Base-by-base conservation (phyloP, 2,888 invertebrate species). In the Thymelicus acteon region DNA sequence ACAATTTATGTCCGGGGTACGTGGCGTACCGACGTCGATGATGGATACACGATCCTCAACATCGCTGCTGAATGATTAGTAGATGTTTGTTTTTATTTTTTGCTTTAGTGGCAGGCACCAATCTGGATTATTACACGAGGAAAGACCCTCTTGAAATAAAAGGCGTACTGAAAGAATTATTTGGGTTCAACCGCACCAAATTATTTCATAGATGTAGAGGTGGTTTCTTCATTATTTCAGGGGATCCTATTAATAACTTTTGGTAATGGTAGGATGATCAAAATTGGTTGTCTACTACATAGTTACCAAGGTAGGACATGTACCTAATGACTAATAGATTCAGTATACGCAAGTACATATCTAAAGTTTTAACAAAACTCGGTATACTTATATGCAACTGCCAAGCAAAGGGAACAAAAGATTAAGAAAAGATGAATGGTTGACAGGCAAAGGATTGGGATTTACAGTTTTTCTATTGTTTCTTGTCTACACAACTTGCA, bases 1-100 rank as follows among this genome's bases (percentile, higher is more conserved):
- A 88, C 83, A 80, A 75, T 81, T 81, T 81, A 83, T 85, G 83
- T 84, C 87, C 85, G 84, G 81, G 79, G 78, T 79, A 79, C 74
- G 72, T 75, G 72, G 72, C 64, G 61, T 60, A 67, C 72, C 74
- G 60, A 44, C 52, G 10, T 75, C 72, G 79, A 75, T 72, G 79
- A 80, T 68, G 73, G 80, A 80, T 64, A 77, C 72, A 81, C 73
- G 77, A 73, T 65, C 74, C 70, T 65, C 69, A 67, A 73, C 73
- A 73, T 73, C 73, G 54, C 60, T 72, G 75, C 72, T 74, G 78
- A 78, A 70, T 70, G 78, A 75, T 75, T 68, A 71, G 65, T 66
- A 61, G 72, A 61, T 67, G 73, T 67, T 69, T 67, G 72, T 74
- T 58, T 68, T 61, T 71, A 68, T 74, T 74, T 74, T 73, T 67